Percentiles rank a stretch among this genome's conserved stretches.
phyloP scores from a whole-genome alignment of 2,113 vertebrate genomes.

The Phyllopteryx taeniolatus region DNA sequence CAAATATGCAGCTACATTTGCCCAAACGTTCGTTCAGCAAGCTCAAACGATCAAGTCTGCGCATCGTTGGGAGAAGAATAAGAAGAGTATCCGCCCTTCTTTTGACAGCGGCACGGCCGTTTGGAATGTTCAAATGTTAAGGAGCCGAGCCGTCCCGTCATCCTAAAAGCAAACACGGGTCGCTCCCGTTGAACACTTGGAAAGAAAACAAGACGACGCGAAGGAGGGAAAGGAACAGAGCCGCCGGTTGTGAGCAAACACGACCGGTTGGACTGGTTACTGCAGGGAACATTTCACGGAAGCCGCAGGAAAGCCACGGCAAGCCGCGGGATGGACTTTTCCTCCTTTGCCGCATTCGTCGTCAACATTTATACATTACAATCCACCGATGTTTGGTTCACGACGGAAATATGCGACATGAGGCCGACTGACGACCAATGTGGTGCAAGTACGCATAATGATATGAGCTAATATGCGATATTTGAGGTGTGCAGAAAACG shows the following conservation, averaged over 20 bases:
- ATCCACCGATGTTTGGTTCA: too few relatives aligned
- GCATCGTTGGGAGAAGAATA: not conserved
- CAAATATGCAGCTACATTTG: too few relatives aligned
- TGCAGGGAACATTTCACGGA: slow-evolving; percentile 7
- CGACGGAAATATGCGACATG: too few relatives aligned
- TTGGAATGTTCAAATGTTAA: not conserved
- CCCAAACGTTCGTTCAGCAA: too few relatives aligned
- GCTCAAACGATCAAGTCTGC: too few relatives aligned
- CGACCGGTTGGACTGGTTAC: slow-evolving; percentile 53
- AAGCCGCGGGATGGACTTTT: not conserved
- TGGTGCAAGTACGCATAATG: too few relatives aligned
- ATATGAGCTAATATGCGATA: too few relatives aligned
- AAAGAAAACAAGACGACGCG: slow-evolving; percentile 5
- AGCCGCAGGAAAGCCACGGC: slow-evolving; percentile 9
- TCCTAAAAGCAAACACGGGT: slow-evolving; percentile 6
- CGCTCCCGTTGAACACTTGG: not conserved
- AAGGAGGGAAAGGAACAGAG: slow-evolving; percentile 5
- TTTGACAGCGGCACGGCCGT: not conserved
- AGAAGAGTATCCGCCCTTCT: not conserved
- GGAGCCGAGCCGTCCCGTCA: not conserved
- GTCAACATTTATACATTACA: not conserved
- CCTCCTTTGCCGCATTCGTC: too few relatives aligned
- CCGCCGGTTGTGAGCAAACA: slow-evolving; percentile 55
- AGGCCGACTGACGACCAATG: too few relatives aligned
- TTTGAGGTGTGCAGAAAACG: too few relatives aligned